phyloP scores from a whole-genome alignment of 2,797 vertebrate species.

The Leptatherina wallacei region DNA sequence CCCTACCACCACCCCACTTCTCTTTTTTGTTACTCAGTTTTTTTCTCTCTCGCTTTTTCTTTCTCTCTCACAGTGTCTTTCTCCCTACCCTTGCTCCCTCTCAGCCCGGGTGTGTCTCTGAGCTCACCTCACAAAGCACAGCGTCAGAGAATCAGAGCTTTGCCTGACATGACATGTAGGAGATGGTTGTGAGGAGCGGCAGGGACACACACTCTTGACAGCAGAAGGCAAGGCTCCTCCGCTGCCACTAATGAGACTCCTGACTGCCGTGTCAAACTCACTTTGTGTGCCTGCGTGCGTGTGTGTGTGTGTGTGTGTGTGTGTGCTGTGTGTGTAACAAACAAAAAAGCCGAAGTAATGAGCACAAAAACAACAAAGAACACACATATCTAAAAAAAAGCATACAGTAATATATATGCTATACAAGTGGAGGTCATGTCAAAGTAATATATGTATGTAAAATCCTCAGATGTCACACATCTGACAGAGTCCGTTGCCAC shows the following conservation, averaged over 20 bases:
- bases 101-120: constrained; percentile 74
- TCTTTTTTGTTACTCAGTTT: constrained; percentile 50
- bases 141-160: constrained; percentile 78
- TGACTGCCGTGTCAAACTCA: constrained; percentile 78
- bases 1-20: constrained; percentile 19
- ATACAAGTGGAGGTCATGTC: constrained; percentile 51
- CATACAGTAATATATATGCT: constrained; percentile 16
- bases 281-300: constrained; percentile 38
- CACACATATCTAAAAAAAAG: constrained; percentile 29
- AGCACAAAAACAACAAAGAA: constrained; percentile 64
- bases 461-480: constrained; percentile 47
- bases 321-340: constrained; percentile 25
- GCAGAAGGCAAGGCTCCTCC: constrained; percentile 73
- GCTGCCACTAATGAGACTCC: constrained; percentile 81
- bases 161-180: constrained; percentile 83
- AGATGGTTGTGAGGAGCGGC: constrained; percentile 78
- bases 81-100: constrained; percentile 35
- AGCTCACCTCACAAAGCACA: constrained; percentile 79
- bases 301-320: constrained; percentile 3
- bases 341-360: constrained; percentile 65
- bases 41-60: constrained; percentile 35
- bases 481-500: constrained; percentile 43
- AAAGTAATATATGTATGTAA: constrained; percentile 65
- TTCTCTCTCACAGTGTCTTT: constrained; percentile 38
- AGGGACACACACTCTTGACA: constrained; percentile 78